Base-by-base conservation (phyloP, 2,797 vertebrate species). In the Chelidonichthys spinosus region DNA sequence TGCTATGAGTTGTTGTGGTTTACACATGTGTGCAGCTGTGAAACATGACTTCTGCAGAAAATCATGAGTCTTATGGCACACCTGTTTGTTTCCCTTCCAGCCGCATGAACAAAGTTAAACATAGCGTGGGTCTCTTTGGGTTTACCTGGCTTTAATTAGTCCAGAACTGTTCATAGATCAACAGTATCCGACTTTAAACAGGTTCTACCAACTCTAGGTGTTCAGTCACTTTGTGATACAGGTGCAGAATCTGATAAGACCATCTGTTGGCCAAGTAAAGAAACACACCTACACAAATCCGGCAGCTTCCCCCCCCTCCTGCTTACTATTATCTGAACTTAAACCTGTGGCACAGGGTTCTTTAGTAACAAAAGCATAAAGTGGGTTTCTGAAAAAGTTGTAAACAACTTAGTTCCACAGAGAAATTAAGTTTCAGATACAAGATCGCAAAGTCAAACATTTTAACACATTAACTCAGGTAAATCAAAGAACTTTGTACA, bases 401-500 rank as follows among this genome's bases (percentile, higher is more conserved):
- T 37, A 6, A 39, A 64, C 11, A 18, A 52, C 37, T 63, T n/a
- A 52, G 11, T 35, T 4, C 46, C 14, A 50, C 32, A 55, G 7
- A 44, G 13, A 69, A 60, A 69, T 69, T 18, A 46, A 49, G 18
- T 15, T 66, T 84, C 61, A 63, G 18, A 58, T 15, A 63, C 52
- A 43, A 75, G 36, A 78, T 13, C 35, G 59, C 39, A 53, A 40
- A 39, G 32, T 71, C 53, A 65, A 37, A 76, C 68, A 67, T 70
- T 36, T 73, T 42, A 78, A 81, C 53, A 76, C 66, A 71, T 60
- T 63, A 25, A 85, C 60, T n/a, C 70, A 83, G 25, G 25, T 25
- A 25, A 25, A 25, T 25, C 25, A 25, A 25, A 78, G 35, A 83
- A 89, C 87, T 91, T 89, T 92, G 60, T 92, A 90, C 88, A 92